phyloP scores from a whole-genome alignment of 92 coral and sea anemone genomes.

The Umimayanthus chanpuru region DNA sequence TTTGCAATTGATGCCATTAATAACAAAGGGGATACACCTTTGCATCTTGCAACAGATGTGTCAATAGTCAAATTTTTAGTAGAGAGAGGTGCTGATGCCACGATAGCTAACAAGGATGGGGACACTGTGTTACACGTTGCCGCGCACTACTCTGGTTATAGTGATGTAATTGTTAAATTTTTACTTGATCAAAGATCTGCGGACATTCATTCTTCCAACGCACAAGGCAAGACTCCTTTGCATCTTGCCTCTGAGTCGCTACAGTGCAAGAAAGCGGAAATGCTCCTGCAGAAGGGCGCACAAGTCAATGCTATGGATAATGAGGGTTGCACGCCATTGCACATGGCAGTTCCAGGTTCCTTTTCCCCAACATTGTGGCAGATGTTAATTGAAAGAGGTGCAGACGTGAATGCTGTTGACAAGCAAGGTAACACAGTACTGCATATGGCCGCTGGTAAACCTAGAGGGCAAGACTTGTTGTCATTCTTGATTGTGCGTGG shows the following conservation, averaged over 20 bases:
- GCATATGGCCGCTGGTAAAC: neutral
- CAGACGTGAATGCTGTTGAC: constrained; percentile 7
- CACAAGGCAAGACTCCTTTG: neutral
- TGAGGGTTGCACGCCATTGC: neutral
- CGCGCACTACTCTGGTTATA: neutral
- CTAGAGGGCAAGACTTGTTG: neutral
- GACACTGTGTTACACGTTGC: constrained; percentile 8
- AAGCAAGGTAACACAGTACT: neutral
- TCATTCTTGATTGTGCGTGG: neutral
- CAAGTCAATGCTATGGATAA: constrained; percentile 13
- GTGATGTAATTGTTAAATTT: neutral
- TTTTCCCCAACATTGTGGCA: neutral
- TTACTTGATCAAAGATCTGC: neutral
- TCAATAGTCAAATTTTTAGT: neutral
- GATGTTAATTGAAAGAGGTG: neutral
- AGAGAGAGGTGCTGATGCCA: constrained; percentile 6
- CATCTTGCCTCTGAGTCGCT: neutral
- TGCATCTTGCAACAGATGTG: neutral
- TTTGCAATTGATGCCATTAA: constrained; percentile 7
- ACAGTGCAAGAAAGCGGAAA: neutral
- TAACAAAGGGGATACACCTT: neutral
- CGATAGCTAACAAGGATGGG: neutral
- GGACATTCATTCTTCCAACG: neutral
- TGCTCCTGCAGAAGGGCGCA: constrained; percentile 5
- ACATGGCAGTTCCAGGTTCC: neutral